Conservation (phyloP, 2,113 vertebrate genomes). For the Oryzias javanicus region DNA sequence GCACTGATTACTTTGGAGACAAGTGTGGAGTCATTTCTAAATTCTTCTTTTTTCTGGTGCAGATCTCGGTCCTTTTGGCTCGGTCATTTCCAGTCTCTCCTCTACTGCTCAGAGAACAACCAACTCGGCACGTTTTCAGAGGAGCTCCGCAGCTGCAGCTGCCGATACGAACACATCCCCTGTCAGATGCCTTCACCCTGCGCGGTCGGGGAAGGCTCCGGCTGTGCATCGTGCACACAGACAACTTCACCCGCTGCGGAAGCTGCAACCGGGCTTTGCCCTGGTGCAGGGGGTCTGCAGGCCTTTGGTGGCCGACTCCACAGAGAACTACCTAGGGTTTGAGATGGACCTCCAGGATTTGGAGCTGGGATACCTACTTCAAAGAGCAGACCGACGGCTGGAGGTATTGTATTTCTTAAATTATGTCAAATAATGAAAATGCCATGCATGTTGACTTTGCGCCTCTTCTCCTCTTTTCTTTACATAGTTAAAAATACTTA, state of each 20-base stretch:
- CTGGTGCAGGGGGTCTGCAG: conserved; percentile 89
- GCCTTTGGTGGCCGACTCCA: conserved; percentile 92
- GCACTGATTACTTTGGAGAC: no score
- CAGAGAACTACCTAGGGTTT: conserved; percentile 94
- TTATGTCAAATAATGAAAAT: conserved; percentile 25
- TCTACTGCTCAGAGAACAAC: conserved; percentile 96
- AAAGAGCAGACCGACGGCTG: conserved; percentile 88
- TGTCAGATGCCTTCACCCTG: conserved; percentile 88
- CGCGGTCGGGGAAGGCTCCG: conserved; percentile 81
- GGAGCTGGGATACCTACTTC: conserved; percentile 89
- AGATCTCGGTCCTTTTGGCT: conserved; percentile 93
- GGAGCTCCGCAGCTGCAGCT: conserved; percentile 90
- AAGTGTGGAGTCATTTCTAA: background rate
- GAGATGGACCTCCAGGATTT: conserved; percentile 95
- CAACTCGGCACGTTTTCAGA: conserved; percentile 92
- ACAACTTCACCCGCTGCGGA: conserved; percentile 94
- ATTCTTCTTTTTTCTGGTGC: conserved; percentile 7
- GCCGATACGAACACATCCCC: conserved; percentile 85
- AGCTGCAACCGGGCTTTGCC: conserved; percentile 89
- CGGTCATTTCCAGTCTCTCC: conserved; percentile 89
- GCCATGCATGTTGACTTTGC: no score
- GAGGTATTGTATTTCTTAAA: conserved; percentile 71
- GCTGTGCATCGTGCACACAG: conserved; percentile 84
- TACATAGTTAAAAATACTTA: no score
- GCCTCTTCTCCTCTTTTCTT: background rate